These are phyloP conservation scores for Styela plicata DNA, from an alignment of 23 tunicate genomes.

Conservation along the genomic window DNA sequence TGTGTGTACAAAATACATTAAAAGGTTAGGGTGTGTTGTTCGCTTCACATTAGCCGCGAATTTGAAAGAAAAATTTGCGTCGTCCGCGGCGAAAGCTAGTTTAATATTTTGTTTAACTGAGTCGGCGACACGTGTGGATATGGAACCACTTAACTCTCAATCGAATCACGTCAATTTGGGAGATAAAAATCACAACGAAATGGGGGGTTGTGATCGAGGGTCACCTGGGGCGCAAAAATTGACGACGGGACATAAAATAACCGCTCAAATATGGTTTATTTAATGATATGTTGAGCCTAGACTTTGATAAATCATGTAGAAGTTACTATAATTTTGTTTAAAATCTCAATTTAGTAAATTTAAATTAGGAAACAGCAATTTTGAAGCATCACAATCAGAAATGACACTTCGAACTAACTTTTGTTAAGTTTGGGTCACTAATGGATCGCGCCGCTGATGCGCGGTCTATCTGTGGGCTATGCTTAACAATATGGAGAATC, in stretches of 20 bases:
- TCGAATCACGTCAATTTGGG: background rate
- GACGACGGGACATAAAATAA: background rate
- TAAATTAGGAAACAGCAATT: no score
- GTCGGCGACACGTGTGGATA: background rate
- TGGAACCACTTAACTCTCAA: background rate
- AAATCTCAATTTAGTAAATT: no score
- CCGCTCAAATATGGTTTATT: background rate
- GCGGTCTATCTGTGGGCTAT: no score
- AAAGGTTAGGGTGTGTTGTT: conserved; percentile 22
- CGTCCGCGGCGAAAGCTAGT: background rate
- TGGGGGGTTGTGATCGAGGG: background rate
- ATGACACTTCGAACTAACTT: no score
- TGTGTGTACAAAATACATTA: conserved; percentile 34
- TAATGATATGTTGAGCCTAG: no score
- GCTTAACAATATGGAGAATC: no score
- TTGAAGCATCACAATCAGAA: no score
- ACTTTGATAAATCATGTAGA: no score
- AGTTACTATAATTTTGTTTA: no score
- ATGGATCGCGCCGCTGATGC: no score
- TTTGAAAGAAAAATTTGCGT: conserved; percentile 2
- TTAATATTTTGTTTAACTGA: background rate
- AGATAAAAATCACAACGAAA: background rate
- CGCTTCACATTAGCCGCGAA: conserved; percentile 16
- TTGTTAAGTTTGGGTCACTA: no score
- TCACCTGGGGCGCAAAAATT: background rate